Evolutionary conservation across 1,140 invertebrate species (phyloP).

Genomic region (Penaeus indicus): DNA sequence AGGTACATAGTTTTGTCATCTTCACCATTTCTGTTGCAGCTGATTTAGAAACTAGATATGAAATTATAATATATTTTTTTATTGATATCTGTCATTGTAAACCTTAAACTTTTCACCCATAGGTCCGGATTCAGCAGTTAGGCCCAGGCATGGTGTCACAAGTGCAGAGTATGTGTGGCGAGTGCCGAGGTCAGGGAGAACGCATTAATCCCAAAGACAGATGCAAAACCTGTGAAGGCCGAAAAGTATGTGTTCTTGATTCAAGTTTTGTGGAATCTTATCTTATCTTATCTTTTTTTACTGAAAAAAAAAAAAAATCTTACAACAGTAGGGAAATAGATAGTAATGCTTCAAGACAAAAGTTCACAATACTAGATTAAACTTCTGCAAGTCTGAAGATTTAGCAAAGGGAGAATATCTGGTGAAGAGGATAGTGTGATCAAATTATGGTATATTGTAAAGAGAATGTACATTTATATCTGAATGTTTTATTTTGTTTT

Average conservation of each 20-base stretch:
- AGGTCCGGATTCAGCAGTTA: constrained; percentile 89
- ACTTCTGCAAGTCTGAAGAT: no score
- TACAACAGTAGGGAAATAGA: no score
- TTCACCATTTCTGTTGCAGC: background rate
- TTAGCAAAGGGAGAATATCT: no score
- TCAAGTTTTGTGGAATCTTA: no score
- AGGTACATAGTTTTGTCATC: constrained; percentile 69
- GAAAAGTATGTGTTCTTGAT: constrained; percentile 76
- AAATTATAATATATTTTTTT: no score
- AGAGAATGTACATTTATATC: background rate
- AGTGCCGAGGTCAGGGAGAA: constrained; percentile 75
- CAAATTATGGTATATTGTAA: background rate
- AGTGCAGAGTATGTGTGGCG: constrained; percentile 86
- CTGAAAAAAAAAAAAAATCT: no score
- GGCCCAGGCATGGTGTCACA: constrained; percentile 97
- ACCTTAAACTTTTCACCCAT: background rate
- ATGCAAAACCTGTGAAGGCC: constrained; percentile 79
- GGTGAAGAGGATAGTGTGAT: no score
- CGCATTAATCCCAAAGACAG: constrained; percentile 73
- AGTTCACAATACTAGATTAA: no score
- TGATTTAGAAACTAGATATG: no score
- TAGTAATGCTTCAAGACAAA: no score
- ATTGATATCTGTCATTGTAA: no score
- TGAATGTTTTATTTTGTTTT: background rate
- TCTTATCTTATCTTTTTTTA: no score